Evolutionary conservation across 2,797 vertebrate species (phyloP), one percentile per base, ranked within the genome.

Genomic region (Meda fulgida): DNA sequence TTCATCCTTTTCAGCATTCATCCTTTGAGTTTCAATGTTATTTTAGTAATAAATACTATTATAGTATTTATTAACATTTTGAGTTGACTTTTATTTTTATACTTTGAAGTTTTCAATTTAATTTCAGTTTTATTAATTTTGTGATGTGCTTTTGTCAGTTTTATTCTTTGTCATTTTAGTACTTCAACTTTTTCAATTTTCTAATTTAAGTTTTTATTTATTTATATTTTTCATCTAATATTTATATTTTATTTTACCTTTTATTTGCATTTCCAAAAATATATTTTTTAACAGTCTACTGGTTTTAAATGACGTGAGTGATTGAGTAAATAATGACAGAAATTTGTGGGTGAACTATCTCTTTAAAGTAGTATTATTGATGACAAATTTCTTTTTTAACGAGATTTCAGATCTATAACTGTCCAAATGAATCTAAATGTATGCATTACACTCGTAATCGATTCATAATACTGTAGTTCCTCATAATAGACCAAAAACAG

Each of bases 391-490:
- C 23, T 78, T 11, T 21, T 38, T 78, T 60, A 78, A 19, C 3
- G 36, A 53, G 21, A 34, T 18, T 80, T 80, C 26, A 69, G 31
- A 31, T 69, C 21, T 69, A 55, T 38, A 53, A 43, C 58, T 9
- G 23, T 29, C 46, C 23, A 81, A 81, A 67, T 58, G 40, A 55
- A 58, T 38, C 16, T 36, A 21, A 60, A 78, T 7, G 26, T 34
- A 36, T 75, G 29, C 2, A 60, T 72, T 60, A 36, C 16, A 38
- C 81, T 38, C 31, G 16, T 53, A 76, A 83, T 36, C 16, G 19
- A 67, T 48, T 80, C 29, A 34, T 67, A 80, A 51, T 51, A n/a
- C n/a, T n/a, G n/a, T n/a, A 67, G 78, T 80, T 19, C 46, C 82
- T 77, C 36, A 40, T 67, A 67, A 67, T 36, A 38, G 38, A 67